Base-by-base conservation (phyloP, 2,888 invertebrate species). In the Amphipyra berbera region DNA sequence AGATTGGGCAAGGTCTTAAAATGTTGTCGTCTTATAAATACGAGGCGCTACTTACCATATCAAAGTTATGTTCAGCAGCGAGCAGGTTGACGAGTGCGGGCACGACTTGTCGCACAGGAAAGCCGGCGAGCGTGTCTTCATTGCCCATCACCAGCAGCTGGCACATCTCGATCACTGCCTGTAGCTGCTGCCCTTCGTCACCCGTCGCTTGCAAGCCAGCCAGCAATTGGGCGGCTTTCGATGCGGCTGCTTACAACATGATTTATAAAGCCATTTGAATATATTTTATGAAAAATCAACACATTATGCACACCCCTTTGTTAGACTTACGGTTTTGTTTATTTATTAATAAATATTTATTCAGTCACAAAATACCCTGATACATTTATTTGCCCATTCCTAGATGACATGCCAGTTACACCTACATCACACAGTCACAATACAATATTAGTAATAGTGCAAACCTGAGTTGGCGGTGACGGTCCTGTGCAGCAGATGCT, bases 91-190 rank as follows among this genome's bases (percentile, higher is more conserved):
- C 98, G 40, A 99, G 96, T 6, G 99, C 98, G 0, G 99, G 99
- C 49, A 99, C 99, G 13, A 99, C 99, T 92, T 99, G 99, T 84
- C 99, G 98, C 40, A 99, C 98, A 0, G 99, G 99, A 91, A 99
- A 99, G n/a, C 99, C 99, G 42, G 99, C 98, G 56, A 99, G 95
- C 0, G 99, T 99, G 90, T 99, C 99, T 93, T 99, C 99, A 89
- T 99, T 99, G 77, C 99, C 99, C 99, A 99, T 99, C 38, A 99
- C 99, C 59, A 99, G 95, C 91, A 99, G 96, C 95, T 99, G 99
- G 90, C 99, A 99, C 99, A 99, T 99, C 95, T 99, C 99, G 70
- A 99, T 99, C 40, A 98, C 99, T 1, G 99, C 98, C 88, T 99
- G 98, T 68, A 99, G 94, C 91, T 99, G 99, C 86, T 98, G 98